A percentile compares a stretch with the other conserved stretches of the same genome.
These are phyloP conservation scores for Falco novaeseelandiae DNA, from an alignment of 2,797 vertebrate species.

Conservation along the genomic window DNA sequence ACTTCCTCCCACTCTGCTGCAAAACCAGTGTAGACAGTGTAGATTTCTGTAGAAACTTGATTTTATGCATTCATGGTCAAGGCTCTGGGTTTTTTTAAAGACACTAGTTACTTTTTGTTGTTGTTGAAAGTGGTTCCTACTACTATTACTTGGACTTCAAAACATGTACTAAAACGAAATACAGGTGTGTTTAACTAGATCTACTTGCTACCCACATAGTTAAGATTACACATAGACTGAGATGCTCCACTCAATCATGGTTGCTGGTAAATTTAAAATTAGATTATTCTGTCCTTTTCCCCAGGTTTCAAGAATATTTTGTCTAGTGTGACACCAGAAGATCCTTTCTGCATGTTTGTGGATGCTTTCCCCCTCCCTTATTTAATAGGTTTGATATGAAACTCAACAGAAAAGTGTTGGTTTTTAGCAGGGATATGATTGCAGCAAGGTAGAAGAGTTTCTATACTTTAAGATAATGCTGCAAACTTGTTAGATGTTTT, in stretches of 20 bases:
- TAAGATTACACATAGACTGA: neutral
- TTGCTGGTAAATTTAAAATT: neutral
- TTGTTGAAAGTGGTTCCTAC: neutral
- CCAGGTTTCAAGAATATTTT: neutral
- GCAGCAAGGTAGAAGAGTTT: neutral
- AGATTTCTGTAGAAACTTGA: neutral
- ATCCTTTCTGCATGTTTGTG: neutral
- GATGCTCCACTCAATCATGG: neutral
- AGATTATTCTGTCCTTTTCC: neutral
- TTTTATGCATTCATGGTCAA: neutral
- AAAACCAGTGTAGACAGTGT: neutral
- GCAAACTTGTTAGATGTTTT: neutral
- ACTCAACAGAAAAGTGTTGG: neutral
- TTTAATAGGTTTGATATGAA: neutral
- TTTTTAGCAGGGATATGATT: neutral
- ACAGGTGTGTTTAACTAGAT: neutral
- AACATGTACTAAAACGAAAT: neutral
- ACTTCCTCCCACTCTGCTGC: neutral
- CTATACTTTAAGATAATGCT: neutral
- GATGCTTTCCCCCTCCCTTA: neutral
- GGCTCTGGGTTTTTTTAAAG: neutral
- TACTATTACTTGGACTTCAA: neutral
- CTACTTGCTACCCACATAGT: neutral
- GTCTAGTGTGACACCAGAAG: neutral
- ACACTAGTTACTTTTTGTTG: neutral